A percentile compares a stretch with the other conserved stretches of the same genome.
Evolutionary conservation across 2,888 invertebrate genomes (phyloP).

Genomic region (Sinohyriopsis cumingii): DNA sequence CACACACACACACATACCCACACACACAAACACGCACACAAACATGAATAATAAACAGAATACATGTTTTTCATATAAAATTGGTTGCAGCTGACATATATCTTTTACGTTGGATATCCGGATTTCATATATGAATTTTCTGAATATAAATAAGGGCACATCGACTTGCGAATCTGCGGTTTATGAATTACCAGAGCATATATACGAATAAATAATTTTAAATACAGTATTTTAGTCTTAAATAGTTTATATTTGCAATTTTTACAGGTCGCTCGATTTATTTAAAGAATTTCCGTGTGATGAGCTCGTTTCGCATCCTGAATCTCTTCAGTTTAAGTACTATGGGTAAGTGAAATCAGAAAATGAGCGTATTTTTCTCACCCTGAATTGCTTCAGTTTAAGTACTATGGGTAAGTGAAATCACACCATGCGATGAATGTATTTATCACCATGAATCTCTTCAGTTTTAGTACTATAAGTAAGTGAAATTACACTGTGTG

Average conservation of each 20-base stretch:
- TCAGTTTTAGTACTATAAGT: slow-evolving; percentile 67
- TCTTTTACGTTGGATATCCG: too few species aligned
- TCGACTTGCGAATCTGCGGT: too few species aligned
- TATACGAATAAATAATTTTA: too few species aligned
- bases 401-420: background rate
- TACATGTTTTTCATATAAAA: too few species aligned
- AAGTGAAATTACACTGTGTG: slow-evolving; percentile 18
- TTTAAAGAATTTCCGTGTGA: slow-evolving; percentile 68
- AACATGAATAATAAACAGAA: too few species aligned
- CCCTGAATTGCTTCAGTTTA: background rate
- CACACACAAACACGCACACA: too few species aligned
- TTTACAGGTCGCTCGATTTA: slow-evolving; percentile 57
- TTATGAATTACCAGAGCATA: too few species aligned
- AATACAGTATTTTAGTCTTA: too few species aligned
- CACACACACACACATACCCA: too few species aligned
- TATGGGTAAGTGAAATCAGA: slow-evolving; percentile 56
- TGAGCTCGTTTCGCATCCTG: slow-evolving; percentile 51
- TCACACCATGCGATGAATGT: background rate
- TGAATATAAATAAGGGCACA: too few species aligned
- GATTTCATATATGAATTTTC: too few species aligned
- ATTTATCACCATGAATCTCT: slow-evolving; percentile 20
- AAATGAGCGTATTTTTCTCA: background rate
- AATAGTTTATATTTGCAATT: background rate
- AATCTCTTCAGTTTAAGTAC: slow-evolving; percentile 65
- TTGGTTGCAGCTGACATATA: too few species aligned